Evolutionary conservation across 2,113 vertebrate genomes (phyloP).

Genomic region (Bagarius yarrelli): DNA sequence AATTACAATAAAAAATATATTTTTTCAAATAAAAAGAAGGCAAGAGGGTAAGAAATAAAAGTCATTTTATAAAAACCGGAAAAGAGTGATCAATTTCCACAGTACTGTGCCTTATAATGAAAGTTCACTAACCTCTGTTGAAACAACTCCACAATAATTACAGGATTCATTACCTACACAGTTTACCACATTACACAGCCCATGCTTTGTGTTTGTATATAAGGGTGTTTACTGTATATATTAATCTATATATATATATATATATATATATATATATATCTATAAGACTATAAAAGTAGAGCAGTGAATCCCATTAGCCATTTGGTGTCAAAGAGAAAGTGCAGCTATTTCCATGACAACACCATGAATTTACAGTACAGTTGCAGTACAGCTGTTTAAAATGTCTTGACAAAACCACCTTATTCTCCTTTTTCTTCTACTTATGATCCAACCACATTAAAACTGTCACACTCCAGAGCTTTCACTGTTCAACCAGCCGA

Average conservation of each 20-base stretch:
- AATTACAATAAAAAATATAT: no score
- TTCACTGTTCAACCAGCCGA: not conserved
- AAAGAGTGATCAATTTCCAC: not conserved
- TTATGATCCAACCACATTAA: not conserved
- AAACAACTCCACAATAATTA: not conserved
- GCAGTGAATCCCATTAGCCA: slow-evolving; percentile 28
- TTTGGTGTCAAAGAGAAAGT: slow-evolving; percentile 34
- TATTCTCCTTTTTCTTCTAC: not conserved
- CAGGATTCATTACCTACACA: not conserved
- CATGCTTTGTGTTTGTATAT: not conserved
- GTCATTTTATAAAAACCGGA: not conserved
- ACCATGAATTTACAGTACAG: slow-evolving; percentile 21
- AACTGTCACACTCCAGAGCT: not conserved
- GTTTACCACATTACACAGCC: not conserved
- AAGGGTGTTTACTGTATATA: no score
- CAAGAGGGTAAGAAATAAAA: no score
- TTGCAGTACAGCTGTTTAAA: slow-evolving; percentile 9
- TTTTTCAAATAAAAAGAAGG: no score
- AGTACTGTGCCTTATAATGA: not conserved
- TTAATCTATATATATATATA: no score
- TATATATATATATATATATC: not conserved
- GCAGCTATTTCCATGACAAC: slow-evolving; percentile 43
- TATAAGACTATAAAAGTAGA: slow-evolving; percentile 9
- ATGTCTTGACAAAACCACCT: slow-evolving; percentile 11
- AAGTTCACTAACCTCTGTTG: not conserved